Evolutionary conservation across 2,797 vertebrate genomes (phyloP), one percentile per base, ranked within the genome.

Genomic region (Oryzias dopingdopingensis): DNA sequence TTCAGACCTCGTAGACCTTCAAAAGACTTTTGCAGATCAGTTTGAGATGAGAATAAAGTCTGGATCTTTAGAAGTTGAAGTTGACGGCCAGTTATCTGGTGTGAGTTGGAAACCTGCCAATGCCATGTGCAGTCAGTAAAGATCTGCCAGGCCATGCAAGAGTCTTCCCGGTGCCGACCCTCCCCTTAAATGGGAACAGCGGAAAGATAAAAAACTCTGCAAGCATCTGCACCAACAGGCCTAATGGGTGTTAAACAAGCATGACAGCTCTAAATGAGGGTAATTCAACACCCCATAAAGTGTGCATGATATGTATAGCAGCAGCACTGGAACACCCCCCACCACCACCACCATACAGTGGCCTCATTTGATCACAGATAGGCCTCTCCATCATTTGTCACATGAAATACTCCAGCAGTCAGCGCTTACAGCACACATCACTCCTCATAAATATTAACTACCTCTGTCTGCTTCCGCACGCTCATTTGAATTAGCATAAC

Each of bases 401-500:
- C 84, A 66, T 60, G 80, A 76, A 82, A 80, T 78, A 76, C 53
- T 82, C 76, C 49, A 2, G 65, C 81, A 77, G 77, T 74, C 79
- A 72, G 53, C 69, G 23, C 72, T 68, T 62, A 68, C 50, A 22
- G 72, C 64, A 29, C 69, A 73, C 79, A 76, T 88, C 72, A 71
- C 77, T 86, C 74, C 77, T 90, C 85, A 79, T 90, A 86, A 91
- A 87, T 64, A 80, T 82, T 63, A 72, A 83, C 77, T 81, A 80
- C 74, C 76, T 81, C 80, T 71, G 74, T 65, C 65, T 49, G 37
- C 61, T 74, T 74, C 75, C 76, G 75, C 60, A 72, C 74, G 78
- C 77, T 85, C 81, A 68, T 66, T 45, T 60, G 76, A 81, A 91
- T 91, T 88, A 89, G 78, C 85, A 86, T 90, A 81, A 79, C 78